Conservation (phyloP, 2,113 vertebrate species). For the Tautogolabrus adspersus region DNA sequence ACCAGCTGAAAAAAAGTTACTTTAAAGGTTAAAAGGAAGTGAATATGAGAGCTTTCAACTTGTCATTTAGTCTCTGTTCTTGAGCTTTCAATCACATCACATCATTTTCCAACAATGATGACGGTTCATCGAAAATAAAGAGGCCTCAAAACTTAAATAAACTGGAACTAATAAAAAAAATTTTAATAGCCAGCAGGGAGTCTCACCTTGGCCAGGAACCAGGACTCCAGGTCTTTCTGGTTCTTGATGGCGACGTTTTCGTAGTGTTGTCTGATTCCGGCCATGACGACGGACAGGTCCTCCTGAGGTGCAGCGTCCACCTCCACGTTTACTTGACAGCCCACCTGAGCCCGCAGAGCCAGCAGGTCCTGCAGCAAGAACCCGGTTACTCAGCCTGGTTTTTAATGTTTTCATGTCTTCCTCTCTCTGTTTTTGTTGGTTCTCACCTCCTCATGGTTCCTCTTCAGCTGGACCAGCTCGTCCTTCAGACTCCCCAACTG, state of each 20-base stretch:
- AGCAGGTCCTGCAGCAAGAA: conserved; percentile 63
- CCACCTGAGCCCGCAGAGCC: conserved; percentile 34
- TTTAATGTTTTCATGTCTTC: rapidly evolving
- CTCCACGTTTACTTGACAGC: conserved; percentile 78
- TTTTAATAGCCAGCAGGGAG: neutral
- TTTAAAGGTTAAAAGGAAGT: too few relatives aligned
- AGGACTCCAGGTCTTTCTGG: conserved; percentile 82
- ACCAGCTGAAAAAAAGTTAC: too few relatives aligned
- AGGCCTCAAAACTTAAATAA: too few relatives aligned
- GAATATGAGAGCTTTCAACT: too few relatives aligned
- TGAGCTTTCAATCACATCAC: too few relatives aligned
- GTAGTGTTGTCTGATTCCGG: conserved; percentile 84
- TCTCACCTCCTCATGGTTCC: conserved; percentile 86
- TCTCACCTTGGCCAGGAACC: conserved; percentile 72
- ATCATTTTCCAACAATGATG: too few relatives aligned
- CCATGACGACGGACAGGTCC: conserved; percentile 65
- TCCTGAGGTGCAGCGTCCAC: conserved; percentile 74
- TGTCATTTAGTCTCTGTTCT: too few relatives aligned
- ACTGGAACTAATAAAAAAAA: too few relatives aligned
- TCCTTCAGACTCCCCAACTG: conserved; percentile 82
- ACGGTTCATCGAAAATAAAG: too few relatives aligned
- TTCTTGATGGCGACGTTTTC: conserved; percentile 83
- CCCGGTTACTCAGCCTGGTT: neutral
- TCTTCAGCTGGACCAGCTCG: conserved; percentile 85
- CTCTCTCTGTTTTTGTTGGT: neutral